Conservation (phyloP, 2,888 invertebrate genomes). For the Listrodromus nycthemerus region DNA sequence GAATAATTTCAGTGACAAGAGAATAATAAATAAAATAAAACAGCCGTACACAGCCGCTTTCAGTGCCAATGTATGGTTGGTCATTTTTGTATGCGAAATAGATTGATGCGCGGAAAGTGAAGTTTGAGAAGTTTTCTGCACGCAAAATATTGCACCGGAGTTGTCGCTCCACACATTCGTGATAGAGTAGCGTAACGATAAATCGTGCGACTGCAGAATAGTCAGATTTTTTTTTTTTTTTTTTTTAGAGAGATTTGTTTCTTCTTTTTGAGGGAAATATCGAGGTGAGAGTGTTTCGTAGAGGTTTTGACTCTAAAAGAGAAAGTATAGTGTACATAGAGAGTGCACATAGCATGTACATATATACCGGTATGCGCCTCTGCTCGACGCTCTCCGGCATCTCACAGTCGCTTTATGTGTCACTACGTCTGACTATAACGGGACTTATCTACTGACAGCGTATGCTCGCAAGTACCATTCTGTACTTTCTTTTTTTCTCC, state of each 20-base stretch:
- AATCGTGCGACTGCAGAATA: neutral
- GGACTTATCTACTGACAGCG: slow-evolving; percentile 52
- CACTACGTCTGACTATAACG: slow-evolving; percentile 36
- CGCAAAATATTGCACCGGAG: neutral
- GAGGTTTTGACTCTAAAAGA: slow-evolving; percentile 37
- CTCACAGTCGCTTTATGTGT: slow-evolving; percentile 33
- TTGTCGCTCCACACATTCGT: neutral
- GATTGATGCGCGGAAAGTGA: neutral
- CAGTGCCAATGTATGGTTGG: neutral
- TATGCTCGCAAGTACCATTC: neutral
- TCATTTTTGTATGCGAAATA: neutral
- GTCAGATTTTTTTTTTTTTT: neutral
- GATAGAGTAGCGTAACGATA: neutral
- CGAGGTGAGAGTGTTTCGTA: slow-evolving; percentile 1
- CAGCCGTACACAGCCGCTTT: neutral
- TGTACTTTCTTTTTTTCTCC: neutral
- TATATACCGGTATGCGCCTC: slow-evolving; percentile 25
- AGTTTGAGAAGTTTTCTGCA: neutral
- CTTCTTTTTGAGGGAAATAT: neutral
- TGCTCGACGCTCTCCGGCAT: slow-evolving; percentile 40
- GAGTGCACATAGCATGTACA: slow-evolving; percentile 1
- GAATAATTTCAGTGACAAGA: neutral
- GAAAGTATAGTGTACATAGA: slow-evolving; percentile 22
- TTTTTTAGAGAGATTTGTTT: no score
- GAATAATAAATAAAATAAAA: neutral